Evolutionary conservation across 2,797 vertebrate genomes (phyloP).

Genomic region (Myotis vivesi): DNA sequence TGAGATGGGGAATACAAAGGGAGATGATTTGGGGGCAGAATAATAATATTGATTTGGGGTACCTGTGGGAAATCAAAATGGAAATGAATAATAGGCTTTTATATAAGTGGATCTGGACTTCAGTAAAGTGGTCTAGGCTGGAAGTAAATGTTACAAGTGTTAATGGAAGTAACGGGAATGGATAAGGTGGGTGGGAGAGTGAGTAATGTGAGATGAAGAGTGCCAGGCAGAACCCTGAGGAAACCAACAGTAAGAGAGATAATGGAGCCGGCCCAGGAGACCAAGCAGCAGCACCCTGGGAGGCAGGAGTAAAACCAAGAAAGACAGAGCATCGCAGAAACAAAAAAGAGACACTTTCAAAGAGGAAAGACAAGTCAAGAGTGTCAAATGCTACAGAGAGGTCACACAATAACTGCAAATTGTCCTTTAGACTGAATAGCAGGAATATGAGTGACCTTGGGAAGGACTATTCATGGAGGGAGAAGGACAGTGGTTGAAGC

Average conservation of each 20-base stretch:
- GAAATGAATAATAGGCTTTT: not conserved
- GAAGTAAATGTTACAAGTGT: not conserved
- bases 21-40: not conserved
- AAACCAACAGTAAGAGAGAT: not conserved
- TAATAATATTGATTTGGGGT: not conserved
- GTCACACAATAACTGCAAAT: slow-evolving; percentile 6
- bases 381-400: not conserved
- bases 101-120: not conserved
- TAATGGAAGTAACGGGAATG: not conserved
- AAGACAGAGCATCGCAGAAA: not conserved
- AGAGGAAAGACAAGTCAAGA: not conserved
- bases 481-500: not conserved
- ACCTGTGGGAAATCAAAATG: not conserved
- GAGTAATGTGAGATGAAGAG: not conserved
- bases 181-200: not conserved
- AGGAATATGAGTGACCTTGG: not conserved
- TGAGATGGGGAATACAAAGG: not conserved
- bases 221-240: not conserved
- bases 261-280: not conserved
- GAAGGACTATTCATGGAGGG: not conserved
- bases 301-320: not conserved
- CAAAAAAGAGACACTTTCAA: not conserved
- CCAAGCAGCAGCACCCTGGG: not conserved
- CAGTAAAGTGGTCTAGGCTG: not conserved
- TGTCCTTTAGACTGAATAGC: not conserved